These are phyloP conservation scores for Hassar affinis DNA, from an alignment of 2,113 vertebrate species.

Conservation along the genomic window DNA sequence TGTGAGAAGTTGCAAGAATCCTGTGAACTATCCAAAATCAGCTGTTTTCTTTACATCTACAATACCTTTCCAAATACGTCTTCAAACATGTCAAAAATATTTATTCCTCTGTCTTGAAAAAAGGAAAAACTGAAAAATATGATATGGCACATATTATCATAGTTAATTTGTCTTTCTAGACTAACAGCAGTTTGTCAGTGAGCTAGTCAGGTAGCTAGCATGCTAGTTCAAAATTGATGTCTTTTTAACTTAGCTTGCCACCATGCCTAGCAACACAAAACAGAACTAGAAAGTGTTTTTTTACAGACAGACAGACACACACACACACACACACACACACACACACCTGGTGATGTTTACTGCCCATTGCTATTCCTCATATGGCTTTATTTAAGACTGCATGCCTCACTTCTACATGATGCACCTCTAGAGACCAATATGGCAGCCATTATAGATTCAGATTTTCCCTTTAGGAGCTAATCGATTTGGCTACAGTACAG, in stretches of 20 bases:
- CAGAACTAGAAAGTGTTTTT: neutral
- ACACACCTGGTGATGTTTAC: neutral
- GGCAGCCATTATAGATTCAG: conserved; percentile 56
- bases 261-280: neutral
- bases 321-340: conserved; percentile 25
- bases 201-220: neutral
- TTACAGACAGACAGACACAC: neutral
- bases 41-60: too few relatives aligned
- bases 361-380: conserved; percentile 64
- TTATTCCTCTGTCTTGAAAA: neutral
- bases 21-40: neutral
- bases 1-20: neutral
- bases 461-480: conserved; percentile 33
- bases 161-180: neutral
- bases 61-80: neutral
- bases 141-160: neutral
- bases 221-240: neutral
- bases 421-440: conserved; percentile 58
- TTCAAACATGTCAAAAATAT: neutral
- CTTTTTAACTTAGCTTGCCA: neutral
- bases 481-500: conserved; percentile 51
- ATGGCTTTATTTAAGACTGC: conserved; percentile 58
- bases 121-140: neutral
- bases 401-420: conserved; percentile 42
- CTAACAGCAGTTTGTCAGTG: neutral